A percentile compares a stretch with the other conserved stretches of the same genome.
These are phyloP conservation scores for Copsychus sechellarum DNA, from an alignment of 2,113 vertebrate genomes.

Conservation along the genomic window DNA sequence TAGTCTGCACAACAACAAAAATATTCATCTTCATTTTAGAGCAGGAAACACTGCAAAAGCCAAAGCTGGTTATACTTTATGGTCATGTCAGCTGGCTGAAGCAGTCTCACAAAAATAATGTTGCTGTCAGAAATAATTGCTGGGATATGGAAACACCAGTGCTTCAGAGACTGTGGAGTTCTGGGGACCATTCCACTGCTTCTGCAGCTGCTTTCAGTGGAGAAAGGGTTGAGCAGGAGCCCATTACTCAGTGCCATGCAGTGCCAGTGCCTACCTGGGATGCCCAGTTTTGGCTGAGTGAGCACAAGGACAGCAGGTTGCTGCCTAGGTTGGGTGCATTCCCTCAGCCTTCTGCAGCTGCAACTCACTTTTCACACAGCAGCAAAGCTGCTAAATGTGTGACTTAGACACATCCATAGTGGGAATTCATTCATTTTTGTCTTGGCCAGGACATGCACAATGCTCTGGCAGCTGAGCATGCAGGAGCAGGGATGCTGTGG, in stretches of 20 bases:
- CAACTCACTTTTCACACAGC: not conserved
- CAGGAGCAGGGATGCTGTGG: not conserved
- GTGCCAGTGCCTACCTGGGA: accelerated
- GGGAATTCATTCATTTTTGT: not conserved
- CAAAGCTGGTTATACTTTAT: not conserved
- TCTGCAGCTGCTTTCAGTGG: not conserved
- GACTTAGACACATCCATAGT: not conserved
- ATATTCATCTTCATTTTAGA: not conserved
- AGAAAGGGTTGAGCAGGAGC: not conserved
- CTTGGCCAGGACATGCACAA: accelerated
- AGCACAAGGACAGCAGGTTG: not conserved
- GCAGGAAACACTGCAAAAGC: not conserved
- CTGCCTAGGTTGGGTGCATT: not conserved
- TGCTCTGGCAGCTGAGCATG: not conserved
- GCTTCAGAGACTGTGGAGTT: not conserved
- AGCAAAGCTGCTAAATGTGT: not conserved
- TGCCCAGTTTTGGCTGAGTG: not conserved
- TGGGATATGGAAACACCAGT: not conserved
- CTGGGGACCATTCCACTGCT: not conserved
- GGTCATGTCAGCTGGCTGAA: not conserved
- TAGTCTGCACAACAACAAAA: not conserved
- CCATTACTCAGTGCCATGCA: too few species aligned
- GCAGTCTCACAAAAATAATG: not conserved
- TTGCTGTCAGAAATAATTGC: not conserved
- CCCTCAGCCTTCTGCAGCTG: not conserved